Evolutionary conservation across 2,113 vertebrate genomes (phyloP), one percentile per base, ranked within the genome.

Genomic region (Meleagris gallopavo): DNA sequence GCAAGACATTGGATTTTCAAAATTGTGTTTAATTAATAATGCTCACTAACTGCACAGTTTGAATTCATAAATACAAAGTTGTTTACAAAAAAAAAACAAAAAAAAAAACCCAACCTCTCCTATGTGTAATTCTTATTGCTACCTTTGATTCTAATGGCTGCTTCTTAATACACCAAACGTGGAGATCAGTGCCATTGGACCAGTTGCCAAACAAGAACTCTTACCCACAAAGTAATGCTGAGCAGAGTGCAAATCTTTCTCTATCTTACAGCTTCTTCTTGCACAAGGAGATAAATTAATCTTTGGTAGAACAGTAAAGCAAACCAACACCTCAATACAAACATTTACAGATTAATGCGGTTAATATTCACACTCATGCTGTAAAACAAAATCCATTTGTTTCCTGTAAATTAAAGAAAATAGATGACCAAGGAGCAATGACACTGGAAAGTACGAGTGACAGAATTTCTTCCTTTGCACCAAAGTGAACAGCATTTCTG

Each of bases 241-340:
- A 58, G 64, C 11, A 15, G 34, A 88, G 60, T 11, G 15, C 20
- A 83, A 4, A 9, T 64, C 90, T 93, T 67, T 38, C 95, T 81
- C 76, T 60, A 32, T 70, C 25, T 72, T 55, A 62, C 40, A 89
- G 74, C 64, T 85, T 45, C 74, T 69, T 75, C 78, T 92, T 43
- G 11, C 71, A 61, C 65, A 43, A 71, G 69, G 48, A 80, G 60
- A 54, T 54, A 93, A 60, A 85, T 24, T 29, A 64, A 74, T 94
- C 97, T 98, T 97, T 98, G 95, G 96, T 88, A 95, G 87, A 73
- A n/a, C 30, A 91, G 89, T 85, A 83, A 83, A 86, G 43, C 36
- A 88, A 76, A 93, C 52, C 36, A 91, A 71, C 67, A 77, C 69
- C 61, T 94, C 76, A 82, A 70, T 13, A 83, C 1, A 96, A 69